Evolutionary conservation across 2,113 vertebrate species (phyloP).

Genomic region (Mobula hypostoma): DNA sequence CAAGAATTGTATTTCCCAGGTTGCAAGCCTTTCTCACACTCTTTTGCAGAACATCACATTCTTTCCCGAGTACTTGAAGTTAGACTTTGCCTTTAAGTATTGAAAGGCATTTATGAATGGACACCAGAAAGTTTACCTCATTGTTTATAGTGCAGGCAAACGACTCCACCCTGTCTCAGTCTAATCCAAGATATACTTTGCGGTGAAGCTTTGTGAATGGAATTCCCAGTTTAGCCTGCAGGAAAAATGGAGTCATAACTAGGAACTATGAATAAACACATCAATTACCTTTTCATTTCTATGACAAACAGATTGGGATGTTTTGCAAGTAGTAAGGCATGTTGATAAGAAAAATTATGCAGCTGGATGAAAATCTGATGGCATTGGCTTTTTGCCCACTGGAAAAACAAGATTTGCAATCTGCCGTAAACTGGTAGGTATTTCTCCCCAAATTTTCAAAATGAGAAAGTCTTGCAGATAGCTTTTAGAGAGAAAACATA

Average conservation of each 20-base stretch:
- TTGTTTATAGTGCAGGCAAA: constrained; percentile 17
- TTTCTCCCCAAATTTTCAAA: not conserved
- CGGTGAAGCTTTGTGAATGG: constrained; percentile 32
- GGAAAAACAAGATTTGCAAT: not conserved
- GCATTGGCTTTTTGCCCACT: not conserved
- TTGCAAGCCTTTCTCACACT: not conserved
- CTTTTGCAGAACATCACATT: not conserved
- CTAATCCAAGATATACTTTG: constrained; percentile 19
- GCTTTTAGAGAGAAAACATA: too few relatives aligned
- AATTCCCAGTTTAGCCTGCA: constrained; percentile 5
- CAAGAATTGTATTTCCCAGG: not conserved
- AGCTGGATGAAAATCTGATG: constrained; percentile 11
- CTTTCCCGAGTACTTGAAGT: not conserved
- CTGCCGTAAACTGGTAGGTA: not conserved
- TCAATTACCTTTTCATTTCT: constrained; percentile 26
- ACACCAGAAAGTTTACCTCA: constrained; percentile 26
- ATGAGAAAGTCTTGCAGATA: too few relatives aligned
- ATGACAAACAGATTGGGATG: not conserved
- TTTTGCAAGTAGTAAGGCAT: constrained; percentile 15
- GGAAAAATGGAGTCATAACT: constrained; percentile 4
- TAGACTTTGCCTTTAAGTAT: not conserved
- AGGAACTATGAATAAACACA: constrained; percentile 23
- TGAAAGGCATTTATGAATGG: constrained; percentile 34
- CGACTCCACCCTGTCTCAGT: constrained; percentile 35
- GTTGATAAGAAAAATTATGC: constrained; percentile 23